phyloP scores from a whole-genome alignment of 2,797 vertebrate species.

The Microctenopoma lineatum region DNA sequence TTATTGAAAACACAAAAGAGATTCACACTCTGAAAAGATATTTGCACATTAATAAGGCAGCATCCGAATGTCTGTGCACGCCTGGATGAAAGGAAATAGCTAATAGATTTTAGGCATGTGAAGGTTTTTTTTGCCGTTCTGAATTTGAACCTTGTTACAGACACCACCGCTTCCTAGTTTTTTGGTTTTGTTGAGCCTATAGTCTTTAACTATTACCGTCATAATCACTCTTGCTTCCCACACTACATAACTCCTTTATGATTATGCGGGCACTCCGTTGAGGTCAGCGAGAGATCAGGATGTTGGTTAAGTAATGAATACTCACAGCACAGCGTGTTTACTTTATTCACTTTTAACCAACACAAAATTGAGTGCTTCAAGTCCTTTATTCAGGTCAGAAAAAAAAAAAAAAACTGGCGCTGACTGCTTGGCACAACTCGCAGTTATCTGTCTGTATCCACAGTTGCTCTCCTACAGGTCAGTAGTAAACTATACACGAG shows the following conservation, averaged over 20 bases:
- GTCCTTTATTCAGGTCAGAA: not conserved
- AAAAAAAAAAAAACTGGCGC: not conserved
- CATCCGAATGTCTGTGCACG: not conserved
- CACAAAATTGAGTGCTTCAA: not conserved
- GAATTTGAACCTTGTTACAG: not conserved
- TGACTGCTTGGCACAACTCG: no score
- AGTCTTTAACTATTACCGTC: no score
- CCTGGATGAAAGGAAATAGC: not conserved
- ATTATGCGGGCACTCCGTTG: not conserved
- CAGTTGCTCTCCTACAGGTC: conserved; percentile 5
- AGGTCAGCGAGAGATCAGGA: not conserved
- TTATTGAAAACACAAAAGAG: not conserved
- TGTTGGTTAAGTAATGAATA: not conserved
- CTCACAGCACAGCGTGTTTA: not conserved
- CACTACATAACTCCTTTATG: not conserved
- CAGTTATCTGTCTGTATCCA: not conserved
- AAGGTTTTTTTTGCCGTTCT: not conserved
- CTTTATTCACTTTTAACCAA: not conserved
- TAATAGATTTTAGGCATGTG: not conserved
- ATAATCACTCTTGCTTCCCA: not conserved
- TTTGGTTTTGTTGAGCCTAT: no score
- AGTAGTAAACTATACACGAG: conserved; percentile 1
- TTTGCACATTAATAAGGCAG: no score
- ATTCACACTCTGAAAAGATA: no score
- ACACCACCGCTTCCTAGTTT: not conserved